Conservation (phyloP, 2,113 vertebrate genomes). For the Caloenas nicobarica region DNA sequence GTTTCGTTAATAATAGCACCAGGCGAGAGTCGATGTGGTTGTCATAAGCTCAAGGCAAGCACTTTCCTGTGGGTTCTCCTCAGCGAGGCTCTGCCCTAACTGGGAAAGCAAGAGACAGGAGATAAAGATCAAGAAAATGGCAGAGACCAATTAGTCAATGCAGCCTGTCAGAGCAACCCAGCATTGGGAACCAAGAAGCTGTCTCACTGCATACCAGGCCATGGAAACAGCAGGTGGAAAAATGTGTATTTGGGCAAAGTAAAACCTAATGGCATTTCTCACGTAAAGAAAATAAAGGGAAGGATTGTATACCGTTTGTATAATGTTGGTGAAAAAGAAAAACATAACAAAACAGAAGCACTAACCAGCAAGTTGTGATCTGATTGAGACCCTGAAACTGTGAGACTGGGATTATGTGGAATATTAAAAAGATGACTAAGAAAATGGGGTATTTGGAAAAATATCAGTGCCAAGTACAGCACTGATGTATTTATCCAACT, state of each 20-base stretch:
- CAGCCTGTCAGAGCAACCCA: background rate
- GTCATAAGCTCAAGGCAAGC: background rate
- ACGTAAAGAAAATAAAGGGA: background rate
- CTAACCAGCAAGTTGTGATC: background rate
- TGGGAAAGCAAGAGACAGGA: background rate
- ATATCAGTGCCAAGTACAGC: background rate
- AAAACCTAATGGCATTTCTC: background rate
- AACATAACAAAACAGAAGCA: rapidly evolving
- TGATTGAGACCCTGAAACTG: background rate
- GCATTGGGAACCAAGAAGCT: background rate
- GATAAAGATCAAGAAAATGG: conserved; percentile 8
- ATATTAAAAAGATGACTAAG: background rate
- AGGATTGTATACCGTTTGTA: too few species aligned
- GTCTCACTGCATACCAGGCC: background rate
- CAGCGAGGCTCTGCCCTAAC: background rate
- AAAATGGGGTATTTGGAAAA: background rate
- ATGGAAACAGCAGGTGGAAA: background rate
- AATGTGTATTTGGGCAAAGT: background rate
- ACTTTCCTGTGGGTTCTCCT: background rate
- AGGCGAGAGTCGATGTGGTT: background rate
- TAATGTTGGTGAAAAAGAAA: background rate
- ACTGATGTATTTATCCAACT: background rate
- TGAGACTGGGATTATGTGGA: background rate
- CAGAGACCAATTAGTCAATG: background rate
- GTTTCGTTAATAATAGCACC: background rate